phyloP scores from a whole-genome alignment of 2,797 vertebrate genomes.

The Fistularia commersonii region DNA sequence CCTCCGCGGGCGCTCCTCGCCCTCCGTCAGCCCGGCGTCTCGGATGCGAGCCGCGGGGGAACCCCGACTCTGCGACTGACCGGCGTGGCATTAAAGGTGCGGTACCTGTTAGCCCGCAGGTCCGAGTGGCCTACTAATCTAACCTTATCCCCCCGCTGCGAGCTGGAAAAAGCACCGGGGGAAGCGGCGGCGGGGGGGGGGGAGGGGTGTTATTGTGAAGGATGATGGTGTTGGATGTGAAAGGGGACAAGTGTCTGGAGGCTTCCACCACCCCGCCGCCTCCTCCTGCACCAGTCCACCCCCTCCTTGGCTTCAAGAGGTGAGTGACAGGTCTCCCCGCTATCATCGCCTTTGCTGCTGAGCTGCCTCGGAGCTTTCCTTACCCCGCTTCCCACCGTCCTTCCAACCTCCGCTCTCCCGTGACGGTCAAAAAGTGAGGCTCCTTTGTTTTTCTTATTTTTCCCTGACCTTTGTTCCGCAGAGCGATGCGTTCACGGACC shows the following conservation, averaged over 20 bases:
- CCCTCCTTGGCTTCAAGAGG: conserved; percentile 49
- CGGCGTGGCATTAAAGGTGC: conserved; percentile 74
- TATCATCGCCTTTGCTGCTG: conserved; percentile 64
- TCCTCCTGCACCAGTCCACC: conserved; percentile 27
- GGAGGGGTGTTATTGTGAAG: conserved; percentile 54
- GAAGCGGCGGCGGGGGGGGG: conserved; percentile 27
- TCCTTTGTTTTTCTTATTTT: too few relatives aligned
- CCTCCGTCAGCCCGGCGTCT: conserved; percentile 26
- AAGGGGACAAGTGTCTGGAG: conserved; percentile 64
- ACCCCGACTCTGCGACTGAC: conserved; percentile 68
- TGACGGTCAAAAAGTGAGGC: conserved; percentile 24
- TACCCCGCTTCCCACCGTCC: conserved; percentile 28
- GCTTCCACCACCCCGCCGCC: conserved; percentile 58
- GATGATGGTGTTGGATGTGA: conserved; percentile 58
- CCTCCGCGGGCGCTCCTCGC: not conserved
- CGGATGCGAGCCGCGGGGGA: conserved; percentile 34
- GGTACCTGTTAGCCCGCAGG: conserved; percentile 62
- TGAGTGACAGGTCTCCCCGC: conserved; percentile 70
- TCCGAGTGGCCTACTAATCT: conserved; percentile 68
- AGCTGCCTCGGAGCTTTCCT: conserved; percentile 50
- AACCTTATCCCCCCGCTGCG: conserved; percentile 67
- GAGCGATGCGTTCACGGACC: too few relatives aligned
- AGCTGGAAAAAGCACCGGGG: conserved; percentile 48
- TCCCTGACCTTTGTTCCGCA: too few relatives aligned
- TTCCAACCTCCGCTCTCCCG: conserved; percentile 5